A percentile compares a stretch with the other conserved stretches of the same genome.
These are phyloP conservation scores for Diorhabda carinulata DNA, from an alignment of 1,140 invertebrate species.

Conservation along the genomic window DNA sequence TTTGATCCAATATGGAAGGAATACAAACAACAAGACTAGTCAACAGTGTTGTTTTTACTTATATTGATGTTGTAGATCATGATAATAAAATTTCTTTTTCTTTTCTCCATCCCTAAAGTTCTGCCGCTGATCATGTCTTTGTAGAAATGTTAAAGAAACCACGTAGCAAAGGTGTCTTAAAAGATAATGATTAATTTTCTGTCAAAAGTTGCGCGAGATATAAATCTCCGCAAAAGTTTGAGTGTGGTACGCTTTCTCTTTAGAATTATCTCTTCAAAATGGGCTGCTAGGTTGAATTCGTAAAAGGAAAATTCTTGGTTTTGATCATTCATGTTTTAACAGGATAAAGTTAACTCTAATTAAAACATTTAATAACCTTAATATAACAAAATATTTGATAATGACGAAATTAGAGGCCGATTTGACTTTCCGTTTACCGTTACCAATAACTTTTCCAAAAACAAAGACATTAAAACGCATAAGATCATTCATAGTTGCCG, in stretches of 20 bases:
- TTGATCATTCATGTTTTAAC: too few species aligned
- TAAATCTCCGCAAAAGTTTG: constrained; percentile 30
- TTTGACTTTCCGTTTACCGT: too few species aligned
- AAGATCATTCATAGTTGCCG: too few species aligned
- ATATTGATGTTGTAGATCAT: too few species aligned
- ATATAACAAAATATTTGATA: background rate
- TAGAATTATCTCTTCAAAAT: constrained; percentile 27
- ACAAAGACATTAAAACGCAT: too few species aligned
- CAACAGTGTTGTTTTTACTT: too few species aligned
- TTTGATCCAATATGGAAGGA: too few species aligned
- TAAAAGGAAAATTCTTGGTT: background rate
- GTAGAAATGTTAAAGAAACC: constrained; percentile 31
- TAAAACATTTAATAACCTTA: background rate
- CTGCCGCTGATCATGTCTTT: background rate
- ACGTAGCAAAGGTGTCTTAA: constrained; percentile 27
- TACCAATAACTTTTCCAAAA: too few species aligned
- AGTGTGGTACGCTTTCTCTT: constrained; percentile 17
- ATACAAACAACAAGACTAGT: too few species aligned
- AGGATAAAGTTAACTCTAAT: background rate
- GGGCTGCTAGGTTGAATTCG: background rate
- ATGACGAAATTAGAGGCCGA: background rate
- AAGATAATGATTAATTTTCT: constrained; percentile 35
- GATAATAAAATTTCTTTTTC: too few species aligned
- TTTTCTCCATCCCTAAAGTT: background rate
- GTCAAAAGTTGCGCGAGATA: constrained; percentile 32